phyloP scores from a whole-genome alignment of 2,113 vertebrate genomes.

The Xyliphius kryptos region DNA sequence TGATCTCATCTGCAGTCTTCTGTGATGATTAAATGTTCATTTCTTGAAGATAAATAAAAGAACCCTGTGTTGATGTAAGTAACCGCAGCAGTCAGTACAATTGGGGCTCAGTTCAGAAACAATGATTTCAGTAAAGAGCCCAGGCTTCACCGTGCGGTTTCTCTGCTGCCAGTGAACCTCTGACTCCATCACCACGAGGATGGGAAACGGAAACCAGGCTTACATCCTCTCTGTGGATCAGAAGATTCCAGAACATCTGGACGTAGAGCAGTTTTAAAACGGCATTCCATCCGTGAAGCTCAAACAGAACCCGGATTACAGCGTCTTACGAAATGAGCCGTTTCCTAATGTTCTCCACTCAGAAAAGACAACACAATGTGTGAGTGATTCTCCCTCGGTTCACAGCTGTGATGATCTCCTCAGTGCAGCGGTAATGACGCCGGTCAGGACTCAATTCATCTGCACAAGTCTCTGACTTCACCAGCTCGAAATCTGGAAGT shows the following conservation, averaged over 20 bases:
- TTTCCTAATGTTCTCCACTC: too few relatives aligned
- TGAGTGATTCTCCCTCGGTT: too few relatives aligned
- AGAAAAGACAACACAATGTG: too few relatives aligned
- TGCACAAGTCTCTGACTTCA: too few relatives aligned
- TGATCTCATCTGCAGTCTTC: neutral
- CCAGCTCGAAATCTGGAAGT: too few relatives aligned
- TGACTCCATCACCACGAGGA: slow-evolving; percentile 13
- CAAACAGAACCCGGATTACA: neutral
- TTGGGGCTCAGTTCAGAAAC: neutral
- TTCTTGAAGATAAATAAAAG: slow-evolving; percentile 3
- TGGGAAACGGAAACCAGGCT: slow-evolving; percentile 50
- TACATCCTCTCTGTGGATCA: slow-evolving; percentile 38
- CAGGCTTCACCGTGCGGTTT: neutral
- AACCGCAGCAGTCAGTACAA: neutral
- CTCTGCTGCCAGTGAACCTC: neutral
- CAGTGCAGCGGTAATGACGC: too few relatives aligned
- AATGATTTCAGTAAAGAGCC: neutral
- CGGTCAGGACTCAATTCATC: too few relatives aligned
- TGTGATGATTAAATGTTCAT: neutral
- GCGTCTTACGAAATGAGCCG: too few relatives aligned
- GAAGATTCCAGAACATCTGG: slow-evolving; percentile 55
- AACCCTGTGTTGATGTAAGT: neutral
- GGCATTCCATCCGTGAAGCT: slow-evolving; percentile 13
- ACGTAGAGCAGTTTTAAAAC: slow-evolving; percentile 24
- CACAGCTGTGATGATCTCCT: too few relatives aligned